Conservation (phyloP, 2,113 vertebrate genomes). For the Gymnogyps californianus region DNA sequence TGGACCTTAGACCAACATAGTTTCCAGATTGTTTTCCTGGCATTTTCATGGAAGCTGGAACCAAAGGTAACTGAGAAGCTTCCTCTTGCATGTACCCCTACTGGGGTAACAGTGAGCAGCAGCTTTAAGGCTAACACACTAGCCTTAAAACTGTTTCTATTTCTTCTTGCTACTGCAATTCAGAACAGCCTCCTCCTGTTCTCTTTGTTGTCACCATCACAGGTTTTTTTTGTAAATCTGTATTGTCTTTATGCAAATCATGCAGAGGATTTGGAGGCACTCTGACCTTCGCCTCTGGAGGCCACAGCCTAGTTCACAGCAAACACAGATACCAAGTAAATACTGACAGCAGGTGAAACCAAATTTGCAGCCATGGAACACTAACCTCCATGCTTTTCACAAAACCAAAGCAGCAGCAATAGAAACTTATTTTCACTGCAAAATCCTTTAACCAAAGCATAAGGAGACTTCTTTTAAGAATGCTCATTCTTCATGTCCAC, state of each 20-base stretch:
- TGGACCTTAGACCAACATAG: not conserved
- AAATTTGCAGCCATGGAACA: not conserved
- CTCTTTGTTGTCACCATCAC: not conserved
- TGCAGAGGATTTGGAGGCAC: not conserved
- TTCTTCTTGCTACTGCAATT: not conserved
- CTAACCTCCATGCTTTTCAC: not conserved
- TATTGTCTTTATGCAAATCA: not conserved
- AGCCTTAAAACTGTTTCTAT: not conserved
- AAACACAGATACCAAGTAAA: not conserved
- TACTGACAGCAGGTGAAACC: not conserved
- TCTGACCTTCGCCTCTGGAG: not conserved
- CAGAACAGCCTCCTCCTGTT: not conserved
- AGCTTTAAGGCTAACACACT: not conserved
- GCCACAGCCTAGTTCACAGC: not conserved
- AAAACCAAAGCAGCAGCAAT: not conserved
- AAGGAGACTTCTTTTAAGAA: not conserved
- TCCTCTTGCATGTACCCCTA: not conserved
- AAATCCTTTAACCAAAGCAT: not conserved
- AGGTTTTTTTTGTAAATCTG: fast-evolving
- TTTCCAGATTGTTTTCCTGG: not conserved
- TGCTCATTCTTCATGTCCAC: not conserved
- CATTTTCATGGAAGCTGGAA: not conserved
- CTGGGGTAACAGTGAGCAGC: not conserved
- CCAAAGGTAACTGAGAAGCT: not conserved
- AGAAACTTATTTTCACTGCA: not conserved